Evolutionary conservation across 2,113 vertebrate genomes (phyloP), one percentile per base, ranked within the genome.

Genomic region (Siphamia tubifer): DNA sequence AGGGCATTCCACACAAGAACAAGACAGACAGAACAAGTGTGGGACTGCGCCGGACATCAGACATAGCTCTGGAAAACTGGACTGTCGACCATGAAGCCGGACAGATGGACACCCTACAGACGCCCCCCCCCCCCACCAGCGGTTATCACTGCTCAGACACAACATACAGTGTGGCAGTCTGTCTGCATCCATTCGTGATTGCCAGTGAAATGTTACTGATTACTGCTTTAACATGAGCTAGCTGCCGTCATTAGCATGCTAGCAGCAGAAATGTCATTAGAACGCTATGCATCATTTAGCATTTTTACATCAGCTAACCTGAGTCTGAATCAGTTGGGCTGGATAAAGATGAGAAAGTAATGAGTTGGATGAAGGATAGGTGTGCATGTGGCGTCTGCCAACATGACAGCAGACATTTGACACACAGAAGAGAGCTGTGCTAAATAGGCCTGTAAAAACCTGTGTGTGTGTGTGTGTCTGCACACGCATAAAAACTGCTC

Each of bases 261-360:
- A 1, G 15, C 42, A 34, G 47, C 62, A 81, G 74, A 77, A 76
- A 82, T 75, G 44, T 67, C 70, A 82, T 86, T 77, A 78, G 72
- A 8, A 30, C 39, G 48, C 39, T 49, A 31, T 36, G 66, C 57
- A 65, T 82, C 68, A 67, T 81, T 87, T 82, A 80, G 54, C 73
- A 79, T 77, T 69, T 74, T 60, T 49, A 45, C 53, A 76, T 70
- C 40, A 58, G 67, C 60, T 57, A 56, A 43, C 60, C 57, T 54
- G 74, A 63, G 72, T 81, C 36, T 66, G 24, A 45, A 79, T 13
- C 47, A 79, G 49, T 65, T 32, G 45, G 65, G 54, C 30, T 32
- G 53, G 16, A 66, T 11, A 4, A 49, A 24, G 39, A 70, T 60
- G 61, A 58, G 44, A 25, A 68, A 66, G 42, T 54, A 66, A 77